phyloP scores from a whole-genome alignment of 2,797 vertebrate genomes.

The Pangasius macronema region DNA sequence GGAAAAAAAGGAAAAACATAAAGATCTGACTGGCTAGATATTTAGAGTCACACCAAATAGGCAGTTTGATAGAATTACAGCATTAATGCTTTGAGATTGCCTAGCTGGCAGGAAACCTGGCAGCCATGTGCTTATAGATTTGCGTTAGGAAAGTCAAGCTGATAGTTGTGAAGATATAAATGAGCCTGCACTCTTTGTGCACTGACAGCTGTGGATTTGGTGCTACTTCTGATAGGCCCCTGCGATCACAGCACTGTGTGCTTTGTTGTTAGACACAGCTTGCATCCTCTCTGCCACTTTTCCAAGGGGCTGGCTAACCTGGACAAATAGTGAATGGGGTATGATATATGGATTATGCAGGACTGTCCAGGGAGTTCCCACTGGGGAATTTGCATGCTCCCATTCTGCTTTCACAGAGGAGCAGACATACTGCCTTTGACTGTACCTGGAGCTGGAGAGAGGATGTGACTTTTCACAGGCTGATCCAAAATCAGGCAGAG shows the following conservation, averaged over 20 bases:
- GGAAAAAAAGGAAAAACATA: conserved; percentile 21
- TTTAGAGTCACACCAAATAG: conserved; percentile 57
- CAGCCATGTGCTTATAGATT: conserved; percentile 40
- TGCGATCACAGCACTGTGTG: conserved; percentile 71
- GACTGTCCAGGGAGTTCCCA: conserved; percentile 58
- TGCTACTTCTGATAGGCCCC: conserved; percentile 76
- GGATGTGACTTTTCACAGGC: conserved; percentile 81
- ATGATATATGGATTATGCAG: conserved; percentile 74
- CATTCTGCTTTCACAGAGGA: conserved; percentile 49
- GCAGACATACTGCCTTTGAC: conserved; percentile 73
- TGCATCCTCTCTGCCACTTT: conserved; percentile 59
- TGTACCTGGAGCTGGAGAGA: conserved; percentile 63
- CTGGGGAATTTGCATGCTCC: conserved; percentile 58
- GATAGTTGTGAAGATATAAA: conserved; percentile 72
- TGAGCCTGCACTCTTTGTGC: conserved; percentile 72
- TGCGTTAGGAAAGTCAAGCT: conserved; percentile 58
- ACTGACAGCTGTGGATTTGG: conserved; percentile 71
- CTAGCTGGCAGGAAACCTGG: conserved; percentile 34
- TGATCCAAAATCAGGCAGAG: conserved; percentile 68
- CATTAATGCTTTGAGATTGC: conserved; percentile 31
- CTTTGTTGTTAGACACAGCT: conserved; percentile 69
- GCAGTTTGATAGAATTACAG: conserved; percentile 50
- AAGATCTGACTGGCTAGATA: conserved; percentile 36
- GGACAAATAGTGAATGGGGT: conserved; percentile 67
- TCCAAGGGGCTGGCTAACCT: conserved; percentile 55